A percentile compares a stretch with the other conserved stretches of the same genome.
Evolutionary conservation across 1,140 invertebrate species (phyloP).

Genomic region (Rhynchophorus ferrugineus): DNA sequence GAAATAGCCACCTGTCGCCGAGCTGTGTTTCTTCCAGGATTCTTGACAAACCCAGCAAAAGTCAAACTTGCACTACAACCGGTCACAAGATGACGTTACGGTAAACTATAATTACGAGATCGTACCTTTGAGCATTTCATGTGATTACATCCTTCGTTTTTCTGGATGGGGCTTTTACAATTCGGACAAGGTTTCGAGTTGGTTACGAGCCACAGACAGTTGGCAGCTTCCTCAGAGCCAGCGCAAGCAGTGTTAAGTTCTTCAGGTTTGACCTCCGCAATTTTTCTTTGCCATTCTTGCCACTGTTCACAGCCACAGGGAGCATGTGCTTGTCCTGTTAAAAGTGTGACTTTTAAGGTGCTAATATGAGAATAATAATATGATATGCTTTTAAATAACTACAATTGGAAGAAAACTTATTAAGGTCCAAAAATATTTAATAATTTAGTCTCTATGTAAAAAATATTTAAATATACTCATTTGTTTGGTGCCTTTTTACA

Average conservation of each 20-base stretch:
- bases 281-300: conserved; percentile 58
- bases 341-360: conserved; percentile 2
- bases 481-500: no score
- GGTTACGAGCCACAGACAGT: conserved; percentile 64
- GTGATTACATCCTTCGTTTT: conserved; percentile 73
- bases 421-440: no score
- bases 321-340: conserved; percentile 60
- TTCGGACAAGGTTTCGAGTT: conserved; percentile 70
- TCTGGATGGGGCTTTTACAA: conserved; percentile 68
- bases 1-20: conserved; percentile 66
- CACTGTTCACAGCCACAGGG: conserved; percentile 61
- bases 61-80: conserved; percentile 60
- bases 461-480: no score
- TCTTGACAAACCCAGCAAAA: conserved; percentile 74
- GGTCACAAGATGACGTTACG: not conserved
- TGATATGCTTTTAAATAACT: not conserved
- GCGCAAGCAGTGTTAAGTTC: conserved; percentile 51
- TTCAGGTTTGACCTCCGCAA: conserved; percentile 58
- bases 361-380: not conserved
- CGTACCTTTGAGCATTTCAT: conserved; percentile 68
- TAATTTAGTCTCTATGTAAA: no score
- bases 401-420: no score
- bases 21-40: conserved; percentile 67
- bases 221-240: conserved; percentile 60
- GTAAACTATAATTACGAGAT: not conserved